Conservation (phyloP, 2,113 vertebrate species). For the Microcebus ravelobensis region DNA sequence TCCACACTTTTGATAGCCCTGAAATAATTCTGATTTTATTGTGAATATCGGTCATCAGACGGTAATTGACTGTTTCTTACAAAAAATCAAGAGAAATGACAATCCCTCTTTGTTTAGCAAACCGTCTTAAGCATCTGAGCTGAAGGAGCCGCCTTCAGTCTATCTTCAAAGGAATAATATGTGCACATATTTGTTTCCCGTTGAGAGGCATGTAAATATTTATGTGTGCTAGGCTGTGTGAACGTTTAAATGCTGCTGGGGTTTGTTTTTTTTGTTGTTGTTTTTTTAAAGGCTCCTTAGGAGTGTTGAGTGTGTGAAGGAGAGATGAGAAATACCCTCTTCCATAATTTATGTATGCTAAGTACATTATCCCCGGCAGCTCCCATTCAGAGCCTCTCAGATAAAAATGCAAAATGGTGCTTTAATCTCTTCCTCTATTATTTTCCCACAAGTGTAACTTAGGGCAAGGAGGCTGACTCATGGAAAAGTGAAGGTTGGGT, state of each 20-base stretch:
- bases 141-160: too few relatives aligned
- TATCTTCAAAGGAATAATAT: not conserved
- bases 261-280: not conserved
- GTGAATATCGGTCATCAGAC: too few relatives aligned
- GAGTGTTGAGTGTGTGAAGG: too few relatives aligned
- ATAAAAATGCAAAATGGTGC: not conserved
- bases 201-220: not conserved
- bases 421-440: not conserved
- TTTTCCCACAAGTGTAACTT: not conserved
- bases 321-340: not conserved
- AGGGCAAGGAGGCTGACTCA: not conserved
- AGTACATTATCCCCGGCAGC: not conserved
- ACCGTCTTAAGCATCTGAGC: not conserved
- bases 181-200: not conserved
- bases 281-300: not conserved
- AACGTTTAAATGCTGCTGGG: too few relatives aligned
- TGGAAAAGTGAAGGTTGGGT: not conserved
- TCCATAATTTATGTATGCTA: not conserved
- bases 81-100: not conserved
- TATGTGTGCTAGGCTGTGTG: not conserved
- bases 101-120: too few relatives aligned
- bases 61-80: accelerated
- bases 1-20: not conserved
- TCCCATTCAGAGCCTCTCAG: not conserved
- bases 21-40: not conserved